Evolutionary conservation across 2,888 invertebrate genomes (phyloP).

Genomic region (Harmothoe impar): DNA sequence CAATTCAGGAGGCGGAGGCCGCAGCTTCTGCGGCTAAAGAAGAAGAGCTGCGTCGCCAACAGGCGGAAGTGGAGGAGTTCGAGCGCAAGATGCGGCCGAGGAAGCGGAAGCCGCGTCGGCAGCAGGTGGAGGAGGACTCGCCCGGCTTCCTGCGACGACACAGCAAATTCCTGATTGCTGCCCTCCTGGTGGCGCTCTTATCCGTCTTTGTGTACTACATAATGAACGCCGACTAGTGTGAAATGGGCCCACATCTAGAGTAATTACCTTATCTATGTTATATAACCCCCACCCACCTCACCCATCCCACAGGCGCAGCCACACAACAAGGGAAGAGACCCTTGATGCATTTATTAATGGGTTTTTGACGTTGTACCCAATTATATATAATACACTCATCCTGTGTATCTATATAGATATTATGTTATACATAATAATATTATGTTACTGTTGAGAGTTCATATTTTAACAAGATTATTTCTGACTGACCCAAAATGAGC

Average conservation of each 20-base stretch:
- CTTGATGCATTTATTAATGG: not conserved
- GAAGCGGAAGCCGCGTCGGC: slow-evolving; percentile 75
- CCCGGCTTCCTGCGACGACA: slow-evolving; percentile 65
- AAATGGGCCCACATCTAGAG: not conserved
- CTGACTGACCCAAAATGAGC: too few species aligned
- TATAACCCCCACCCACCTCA: too few species aligned
- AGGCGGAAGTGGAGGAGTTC: slow-evolving; percentile 81
- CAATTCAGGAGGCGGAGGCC: slow-evolving; percentile 75
- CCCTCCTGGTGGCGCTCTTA: slow-evolving; percentile 66
- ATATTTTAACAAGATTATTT: too few species aligned
- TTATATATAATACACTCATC: too few species aligned
- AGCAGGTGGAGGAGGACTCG: slow-evolving; percentile 66
- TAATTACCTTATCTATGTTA: too few species aligned
- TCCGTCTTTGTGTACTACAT: slow-evolving; percentile 68
- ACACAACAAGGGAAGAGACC: not conserved
- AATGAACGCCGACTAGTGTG: slow-evolving; percentile 23
- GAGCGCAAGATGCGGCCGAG: slow-evolving; percentile 80
- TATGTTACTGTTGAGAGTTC: too few species aligned
- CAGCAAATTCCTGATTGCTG: slow-evolving; percentile 66
- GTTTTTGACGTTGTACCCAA: too few species aligned
- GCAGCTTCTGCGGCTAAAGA: slow-evolving; percentile 76
- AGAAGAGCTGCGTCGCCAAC: slow-evolving; percentile 76
- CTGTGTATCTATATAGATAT: too few species aligned
- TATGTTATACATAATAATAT: too few species aligned
- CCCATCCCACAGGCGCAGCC: too few species aligned